A percentile compares a stretch with the other conserved stretches of the same genome.
Conservation (phyloP, 2,797 vertebrate genomes). For the Odontamblyopus rebecca region DNA sequence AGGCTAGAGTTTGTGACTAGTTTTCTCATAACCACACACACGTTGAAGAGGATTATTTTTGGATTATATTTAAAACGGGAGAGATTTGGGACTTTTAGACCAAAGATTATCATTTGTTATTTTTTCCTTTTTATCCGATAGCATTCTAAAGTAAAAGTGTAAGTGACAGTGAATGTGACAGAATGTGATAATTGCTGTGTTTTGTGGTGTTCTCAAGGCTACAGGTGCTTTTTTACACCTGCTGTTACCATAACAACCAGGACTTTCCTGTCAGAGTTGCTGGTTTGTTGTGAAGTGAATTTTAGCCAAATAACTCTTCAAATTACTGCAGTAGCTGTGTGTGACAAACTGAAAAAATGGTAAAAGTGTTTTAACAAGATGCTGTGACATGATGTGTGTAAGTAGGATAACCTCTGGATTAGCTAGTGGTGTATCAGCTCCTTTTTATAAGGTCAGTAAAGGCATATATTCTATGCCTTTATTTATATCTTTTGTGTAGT, state of each 20-base stretch:
- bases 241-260: conserved; percentile 29
- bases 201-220: conserved; percentile 4
- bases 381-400: not conserved
- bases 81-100: conserved; percentile 23
- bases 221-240: conserved; percentile 20
- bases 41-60: conserved; percentile 22
- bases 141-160: conserved; percentile 3
- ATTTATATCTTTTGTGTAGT: conserved; percentile 22
- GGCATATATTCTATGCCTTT: not conserved
- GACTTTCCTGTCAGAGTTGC: conserved; percentile 53
- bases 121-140: not conserved
- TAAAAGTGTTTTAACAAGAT: conserved; percentile 1
- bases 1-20: conserved; percentile 63
- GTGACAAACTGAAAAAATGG: conserved; percentile 8
- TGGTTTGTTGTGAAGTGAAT: conserved; percentile 32
- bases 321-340: conserved; percentile 15
- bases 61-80: conserved; percentile 38
- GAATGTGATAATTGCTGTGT: conserved; percentile 20
- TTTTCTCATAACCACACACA: conserved; percentile 52
- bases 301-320: conserved; percentile 22
- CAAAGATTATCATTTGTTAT: not conserved
- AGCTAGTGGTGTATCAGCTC: conserved; percentile 49
- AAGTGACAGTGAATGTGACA: conserved; percentile 15
- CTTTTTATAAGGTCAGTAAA: conserved; percentile 30
- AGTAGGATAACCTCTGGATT: conserved; percentile 15